Percentiles rank a stretch among this genome's conserved stretches.
phyloP scores from a whole-genome alignment of 2,888 invertebrate genomes.

The Choristoneura rosaceana region DNA sequence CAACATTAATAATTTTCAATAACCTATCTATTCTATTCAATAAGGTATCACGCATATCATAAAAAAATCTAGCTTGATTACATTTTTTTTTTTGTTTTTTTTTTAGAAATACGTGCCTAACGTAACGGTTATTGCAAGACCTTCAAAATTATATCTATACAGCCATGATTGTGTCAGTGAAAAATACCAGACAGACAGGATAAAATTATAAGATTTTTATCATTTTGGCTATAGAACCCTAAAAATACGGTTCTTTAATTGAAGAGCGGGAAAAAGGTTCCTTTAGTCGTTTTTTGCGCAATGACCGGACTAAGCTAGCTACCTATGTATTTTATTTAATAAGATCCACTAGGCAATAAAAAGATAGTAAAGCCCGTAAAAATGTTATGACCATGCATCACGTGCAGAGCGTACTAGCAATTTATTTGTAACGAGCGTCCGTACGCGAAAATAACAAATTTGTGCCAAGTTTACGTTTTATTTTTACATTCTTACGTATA shows the following conservation, averaged over 20 bases:
- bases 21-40: too few species aligned
- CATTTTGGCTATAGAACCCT: too few species aligned
- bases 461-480: slow-evolving; percentile 42
- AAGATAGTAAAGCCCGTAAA: slow-evolving; percentile 27
- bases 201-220: too few species aligned
- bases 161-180: too few species aligned
- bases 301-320: slow-evolving; percentile 5
- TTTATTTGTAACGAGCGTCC: slow-evolving; percentile 34
- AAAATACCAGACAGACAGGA: too few species aligned
- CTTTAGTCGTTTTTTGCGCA: not conserved
- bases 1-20: too few species aligned
- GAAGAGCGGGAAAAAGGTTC: not conserved
- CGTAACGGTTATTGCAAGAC: too few species aligned
- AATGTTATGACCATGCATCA: slow-evolving; percentile 26
- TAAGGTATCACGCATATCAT: too few species aligned
- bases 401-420: slow-evolving; percentile 38
- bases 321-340: slow-evolving; percentile 8
- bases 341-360: slow-evolving; percentile 26
- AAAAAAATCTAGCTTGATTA: too few species aligned
- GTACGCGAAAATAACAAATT: slow-evolving; percentile 38
- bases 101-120: too few species aligned
- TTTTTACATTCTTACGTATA: slow-evolving; percentile 38
- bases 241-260: not conserved
- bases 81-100: too few species aligned
- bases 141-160: too few species aligned